Base-by-base conservation (phyloP, 1,140 invertebrate species). In the Pseudomyrmex gracilis region DNA sequence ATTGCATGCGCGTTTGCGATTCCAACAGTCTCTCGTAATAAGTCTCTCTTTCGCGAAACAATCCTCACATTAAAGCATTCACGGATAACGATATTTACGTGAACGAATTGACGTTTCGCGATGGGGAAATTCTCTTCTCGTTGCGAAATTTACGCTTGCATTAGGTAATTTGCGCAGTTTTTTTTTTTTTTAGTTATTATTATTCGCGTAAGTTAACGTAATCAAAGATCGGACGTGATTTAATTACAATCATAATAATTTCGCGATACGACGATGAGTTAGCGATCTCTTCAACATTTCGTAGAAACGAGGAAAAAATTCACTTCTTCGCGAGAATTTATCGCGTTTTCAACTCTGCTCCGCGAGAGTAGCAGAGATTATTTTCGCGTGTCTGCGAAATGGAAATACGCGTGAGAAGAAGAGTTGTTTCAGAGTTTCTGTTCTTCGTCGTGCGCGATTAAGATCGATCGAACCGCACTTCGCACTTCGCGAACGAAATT, bases 1-100 rank as follows among this genome's bases (percentile, higher is more conserved):
- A 51, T 43, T 73, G 68, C 68, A 61, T 57, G 20, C 78, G 45
- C 78, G 78, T 63, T 63, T 73, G 70, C 78, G 49, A 63, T 47
- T 53, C 22, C 47, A 61, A 82, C 78, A 43, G 24, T 34, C 5
- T 34, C 34, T 82, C 55, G 68, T 61, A 82, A 64, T 74, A 57
- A 17, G 34, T 34, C 34, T 34, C 34, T 74, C 58, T 78, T 70
- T 53, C 17, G 70, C 24, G 34, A 53, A 82, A 82, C 67, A 53
- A 80, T 58, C 12, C 45, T 34, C 7, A 53, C 66, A 49, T 80
- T 80, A 71, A 80, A 80, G 70, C 53, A 20, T 7, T 17, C 43
- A 15, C 20, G 66, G 45, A 71, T 58, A 80, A 71, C 66, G 13
- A 80, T 43, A n/a, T n/a, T n/a, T n/a, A 53, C 24, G 4, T 22